Evolutionary conservation across 2,113 vertebrate genomes (phyloP).

Genomic region (Bambusicola thoracicus): DNA sequence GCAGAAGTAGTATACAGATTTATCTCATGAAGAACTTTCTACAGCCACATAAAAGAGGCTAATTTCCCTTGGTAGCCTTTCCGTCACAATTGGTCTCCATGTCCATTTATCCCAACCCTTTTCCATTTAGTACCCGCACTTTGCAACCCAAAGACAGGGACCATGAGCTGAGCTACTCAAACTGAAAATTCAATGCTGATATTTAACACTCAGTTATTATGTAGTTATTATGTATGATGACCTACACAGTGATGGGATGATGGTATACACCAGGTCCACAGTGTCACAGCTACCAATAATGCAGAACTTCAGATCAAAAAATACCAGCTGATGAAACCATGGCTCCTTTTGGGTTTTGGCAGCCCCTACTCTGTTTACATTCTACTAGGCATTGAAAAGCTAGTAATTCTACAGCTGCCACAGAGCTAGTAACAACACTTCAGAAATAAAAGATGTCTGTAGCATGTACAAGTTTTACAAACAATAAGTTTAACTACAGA

Average conservation of each 20-base stretch:
- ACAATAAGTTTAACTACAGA: not conserved
- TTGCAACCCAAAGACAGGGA: not conserved
- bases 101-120: not conserved
- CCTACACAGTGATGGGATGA: not conserved
- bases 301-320: not conserved
- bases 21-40: not conserved
- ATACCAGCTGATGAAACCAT: not conserved
- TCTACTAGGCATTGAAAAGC: not conserved
- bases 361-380: not conserved
- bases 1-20: not conserved
- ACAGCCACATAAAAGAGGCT: not conserved
- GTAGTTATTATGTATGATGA: not conserved
- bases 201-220: not conserved
- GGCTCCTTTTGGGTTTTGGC: not conserved
- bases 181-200: not conserved
- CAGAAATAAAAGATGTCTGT: not conserved
- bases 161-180: not conserved
- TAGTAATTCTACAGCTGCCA: not conserved
- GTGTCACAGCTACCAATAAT: not conserved
- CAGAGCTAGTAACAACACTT: not conserved
- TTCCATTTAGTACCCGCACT: not conserved
- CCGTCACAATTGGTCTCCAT: not conserved
- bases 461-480: not conserved
- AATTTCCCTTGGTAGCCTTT: not conserved
- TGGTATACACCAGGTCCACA: no score